A percentile compares a stretch with the other conserved stretches of the same genome.
Evolutionary conservation across 2,888 invertebrate species (phyloP).

Genomic region (Euphydryas editha): DNA sequence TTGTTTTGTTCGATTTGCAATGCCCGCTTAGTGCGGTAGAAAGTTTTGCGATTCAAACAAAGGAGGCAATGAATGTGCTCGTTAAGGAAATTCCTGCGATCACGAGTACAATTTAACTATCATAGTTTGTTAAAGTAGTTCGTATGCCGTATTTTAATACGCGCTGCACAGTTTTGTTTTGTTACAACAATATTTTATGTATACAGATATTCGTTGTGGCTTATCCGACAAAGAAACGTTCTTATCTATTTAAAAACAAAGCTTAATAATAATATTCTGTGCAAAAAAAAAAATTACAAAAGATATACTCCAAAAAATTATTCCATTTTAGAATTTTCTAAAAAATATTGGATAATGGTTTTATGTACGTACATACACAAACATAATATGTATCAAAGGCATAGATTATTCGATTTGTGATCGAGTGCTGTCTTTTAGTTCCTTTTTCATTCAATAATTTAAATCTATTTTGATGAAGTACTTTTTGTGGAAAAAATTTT

Average conservation of each 20-base stretch:
- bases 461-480: too few species aligned
- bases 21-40: conserved; percentile 7
- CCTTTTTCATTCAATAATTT: too few species aligned
- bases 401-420: too few species aligned
- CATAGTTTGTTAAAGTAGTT: conserved; percentile 10
- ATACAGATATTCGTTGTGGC: not conserved
- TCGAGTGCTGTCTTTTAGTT: too few species aligned
- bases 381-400: too few species aligned
- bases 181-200: not conserved
- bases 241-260: not conserved
- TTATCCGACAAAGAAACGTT: not conserved
- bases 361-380: too few species aligned
- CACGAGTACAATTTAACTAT: conserved; percentile 10
- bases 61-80: conserved; percentile 14
- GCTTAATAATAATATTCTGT: too few species aligned
- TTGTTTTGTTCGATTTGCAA: not conserved
- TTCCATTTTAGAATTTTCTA: too few species aligned
- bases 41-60: conserved; percentile 18
- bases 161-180: not conserved
- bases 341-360: too few species aligned
- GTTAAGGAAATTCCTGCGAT: conserved; percentile 6
- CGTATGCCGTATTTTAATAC: not conserved
- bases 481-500: too few species aligned
- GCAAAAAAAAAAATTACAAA: too few species aligned
- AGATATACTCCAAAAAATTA: too few species aligned